Conservation (phyloP, 2,113 vertebrate species). For the Gambusia holbrooki region DNA sequence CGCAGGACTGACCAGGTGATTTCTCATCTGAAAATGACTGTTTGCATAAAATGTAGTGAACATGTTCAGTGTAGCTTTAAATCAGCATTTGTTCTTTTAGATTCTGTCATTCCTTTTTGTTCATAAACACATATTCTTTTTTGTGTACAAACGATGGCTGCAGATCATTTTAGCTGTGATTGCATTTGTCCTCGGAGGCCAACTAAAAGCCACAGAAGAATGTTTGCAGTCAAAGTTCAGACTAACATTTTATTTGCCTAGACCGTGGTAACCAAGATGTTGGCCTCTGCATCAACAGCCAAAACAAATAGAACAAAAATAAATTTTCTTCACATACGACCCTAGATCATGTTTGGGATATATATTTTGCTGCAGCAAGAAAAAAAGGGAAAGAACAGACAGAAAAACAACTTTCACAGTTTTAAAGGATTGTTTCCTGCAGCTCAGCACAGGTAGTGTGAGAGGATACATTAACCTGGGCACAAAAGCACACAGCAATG, state of each 20-base stretch:
- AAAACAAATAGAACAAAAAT: constrained; percentile 47
- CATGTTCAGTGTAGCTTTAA: background rate
- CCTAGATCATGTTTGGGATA: background rate
- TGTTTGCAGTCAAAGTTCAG: constrained; percentile 74
- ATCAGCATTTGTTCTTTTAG: background rate
- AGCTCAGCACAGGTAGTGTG: background rate
- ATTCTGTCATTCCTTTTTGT: background rate
- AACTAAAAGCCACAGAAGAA: constrained; percentile 14
- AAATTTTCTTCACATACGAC: constrained; percentile 10
- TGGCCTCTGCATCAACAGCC: constrained; percentile 12
- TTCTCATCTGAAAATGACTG: too few species aligned
- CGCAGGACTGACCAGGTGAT: too few species aligned
- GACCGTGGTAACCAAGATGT: constrained; percentile 16
- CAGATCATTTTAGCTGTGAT: constrained; percentile 5
- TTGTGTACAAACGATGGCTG: background rate
- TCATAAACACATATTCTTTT: background rate
- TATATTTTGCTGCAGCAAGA: background rate
- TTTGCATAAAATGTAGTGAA: too few species aligned
- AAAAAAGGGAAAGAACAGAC: background rate
- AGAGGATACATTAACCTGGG: too few species aligned
- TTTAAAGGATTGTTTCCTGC: background rate
- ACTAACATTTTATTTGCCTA: constrained; percentile 43
- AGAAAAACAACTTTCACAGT: background rate
- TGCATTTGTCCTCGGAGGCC: constrained; percentile 31
- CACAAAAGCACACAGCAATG: background rate